A percentile compares a stretch with the other conserved stretches of the same genome.
phyloP scores from a whole-genome alignment of 2,113 vertebrate species.

The Pycnonotus jocosus region DNA sequence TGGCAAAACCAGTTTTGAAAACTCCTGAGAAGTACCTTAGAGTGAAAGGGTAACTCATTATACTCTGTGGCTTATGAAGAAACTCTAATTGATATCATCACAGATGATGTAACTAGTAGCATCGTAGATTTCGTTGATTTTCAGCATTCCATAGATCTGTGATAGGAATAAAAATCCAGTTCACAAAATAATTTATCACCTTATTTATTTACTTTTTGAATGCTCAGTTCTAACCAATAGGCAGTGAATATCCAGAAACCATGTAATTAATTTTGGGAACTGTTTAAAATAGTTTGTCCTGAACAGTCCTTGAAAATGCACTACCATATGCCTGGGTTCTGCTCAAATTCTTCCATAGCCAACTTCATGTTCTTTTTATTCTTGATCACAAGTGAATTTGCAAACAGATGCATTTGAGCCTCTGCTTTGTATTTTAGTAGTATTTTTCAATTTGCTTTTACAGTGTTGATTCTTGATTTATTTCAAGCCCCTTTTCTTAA shows the following conservation, averaged over 20 bases:
- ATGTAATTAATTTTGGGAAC: neutral
- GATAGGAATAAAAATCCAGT: neutral
- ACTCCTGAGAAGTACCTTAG: neutral
- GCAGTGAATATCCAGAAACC: neutral
- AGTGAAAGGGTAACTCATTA: neutral
- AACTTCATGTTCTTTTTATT: neutral
- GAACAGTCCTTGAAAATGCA: neutral
- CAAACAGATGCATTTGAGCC: neutral
- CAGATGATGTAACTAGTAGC: neutral
- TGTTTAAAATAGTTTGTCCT: neutral
- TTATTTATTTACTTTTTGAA: neutral
- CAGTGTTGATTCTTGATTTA: neutral
- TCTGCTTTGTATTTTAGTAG: neutral
- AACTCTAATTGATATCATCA: neutral
- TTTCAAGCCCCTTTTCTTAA: neutral
- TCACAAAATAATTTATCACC: neutral
- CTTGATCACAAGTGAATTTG: neutral
- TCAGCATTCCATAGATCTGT: neutral
- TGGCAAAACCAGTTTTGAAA: neutral
- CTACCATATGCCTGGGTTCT: accelerated
- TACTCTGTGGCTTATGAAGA: neutral
- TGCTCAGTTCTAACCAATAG: neutral
- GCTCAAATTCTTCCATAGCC: neutral
- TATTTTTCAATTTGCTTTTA: neutral
- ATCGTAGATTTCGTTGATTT: neutral